Evolutionary conservation across 2,797 vertebrate genomes (phyloP).

Genomic region (Myotis myotis): DNA sequence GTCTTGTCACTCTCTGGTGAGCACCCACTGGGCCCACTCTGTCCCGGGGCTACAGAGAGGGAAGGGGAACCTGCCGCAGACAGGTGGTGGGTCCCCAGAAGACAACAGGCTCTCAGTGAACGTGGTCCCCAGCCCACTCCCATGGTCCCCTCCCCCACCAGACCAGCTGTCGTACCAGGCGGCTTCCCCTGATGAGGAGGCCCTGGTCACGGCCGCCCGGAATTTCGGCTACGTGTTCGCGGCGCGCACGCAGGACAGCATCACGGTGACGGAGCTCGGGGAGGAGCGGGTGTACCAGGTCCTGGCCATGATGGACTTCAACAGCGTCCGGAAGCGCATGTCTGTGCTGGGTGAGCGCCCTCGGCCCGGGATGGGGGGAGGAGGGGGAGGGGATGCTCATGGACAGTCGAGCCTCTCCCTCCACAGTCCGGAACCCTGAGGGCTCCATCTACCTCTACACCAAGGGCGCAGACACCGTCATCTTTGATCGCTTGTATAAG

Average conservation of each 20-base stretch:
- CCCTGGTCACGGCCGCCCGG: slow-evolving; percentile 91
- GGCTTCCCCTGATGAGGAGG: slow-evolving; percentile 94
- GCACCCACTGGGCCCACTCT: fast-evolving
- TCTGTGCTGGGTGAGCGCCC: slow-evolving; percentile 91
- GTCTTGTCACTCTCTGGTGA: too few relatives aligned
- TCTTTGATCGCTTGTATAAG: slow-evolving; percentile 88
- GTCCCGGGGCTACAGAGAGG: background rate
- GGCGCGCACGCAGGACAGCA: slow-evolving; percentile 90
- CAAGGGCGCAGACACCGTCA: slow-evolving; percentile 94
- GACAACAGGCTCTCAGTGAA: background rate
- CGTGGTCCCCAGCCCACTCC: fast-evolving
- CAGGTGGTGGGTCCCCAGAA: background rate
- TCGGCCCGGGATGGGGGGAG: fast-evolving
- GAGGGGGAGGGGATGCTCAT: fast-evolving
- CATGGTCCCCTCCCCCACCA: slow-evolving; percentile 56
- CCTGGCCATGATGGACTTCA: slow-evolving; percentile 94
- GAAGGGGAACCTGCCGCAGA: too few relatives aligned
- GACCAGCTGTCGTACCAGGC: slow-evolving; percentile 92
- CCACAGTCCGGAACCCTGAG: slow-evolving; percentile 91
- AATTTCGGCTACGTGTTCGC: slow-evolving; percentile 93
- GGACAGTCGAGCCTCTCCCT: background rate
- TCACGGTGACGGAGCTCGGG: slow-evolving; percentile 91
- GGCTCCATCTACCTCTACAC: slow-evolving; percentile 93
- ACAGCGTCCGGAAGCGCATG: slow-evolving; percentile 94
- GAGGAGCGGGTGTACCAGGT: slow-evolving; percentile 87